phyloP scores from a whole-genome alignment of 2,113 vertebrate species.

The Romanogobio albipinnatus region DNA sequence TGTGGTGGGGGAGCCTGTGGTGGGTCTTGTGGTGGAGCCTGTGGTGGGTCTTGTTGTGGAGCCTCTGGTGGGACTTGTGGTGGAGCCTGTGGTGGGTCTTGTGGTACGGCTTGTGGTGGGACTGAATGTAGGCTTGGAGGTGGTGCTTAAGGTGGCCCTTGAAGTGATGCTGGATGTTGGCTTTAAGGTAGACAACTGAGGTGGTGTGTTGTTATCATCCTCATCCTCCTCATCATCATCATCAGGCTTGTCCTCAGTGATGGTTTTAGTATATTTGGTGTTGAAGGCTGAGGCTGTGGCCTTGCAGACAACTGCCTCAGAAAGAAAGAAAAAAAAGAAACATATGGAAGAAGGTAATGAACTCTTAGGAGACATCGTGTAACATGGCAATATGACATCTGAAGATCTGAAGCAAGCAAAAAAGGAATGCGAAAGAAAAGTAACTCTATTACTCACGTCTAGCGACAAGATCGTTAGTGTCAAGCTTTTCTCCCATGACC shows the following conservation, averaged over 20 bases:
- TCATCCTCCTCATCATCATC: too few species aligned
- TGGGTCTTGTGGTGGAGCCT: too few species aligned
- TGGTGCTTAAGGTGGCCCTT: background rate
- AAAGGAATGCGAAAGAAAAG: background rate
- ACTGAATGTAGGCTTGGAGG: background rate
- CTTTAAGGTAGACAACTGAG: background rate
- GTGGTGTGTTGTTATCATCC: too few species aligned
- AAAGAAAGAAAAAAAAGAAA: background rate
- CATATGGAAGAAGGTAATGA: background rate
- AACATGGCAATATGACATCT: background rate
- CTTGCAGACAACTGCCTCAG: conserved; percentile 15
- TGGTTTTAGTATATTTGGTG: background rate
- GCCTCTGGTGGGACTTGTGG: background rate
- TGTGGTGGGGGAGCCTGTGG: background rate
- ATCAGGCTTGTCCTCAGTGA: background rate
- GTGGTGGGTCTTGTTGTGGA: background rate
- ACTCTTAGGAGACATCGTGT: background rate
- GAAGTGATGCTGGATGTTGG: background rate
- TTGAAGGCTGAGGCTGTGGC: background rate
- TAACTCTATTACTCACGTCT: background rate
- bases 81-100: background rate
- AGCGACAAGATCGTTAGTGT: background rate
- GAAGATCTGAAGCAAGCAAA: too few species aligned
- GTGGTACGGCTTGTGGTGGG: background rate
- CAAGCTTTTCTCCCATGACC: background rate